Percentiles rank a stretch among this genome's conserved stretches.
phyloP scores from a whole-genome alignment of 2,888 invertebrate genomes.

The Lepidocyrtinus sp. region DNA sequence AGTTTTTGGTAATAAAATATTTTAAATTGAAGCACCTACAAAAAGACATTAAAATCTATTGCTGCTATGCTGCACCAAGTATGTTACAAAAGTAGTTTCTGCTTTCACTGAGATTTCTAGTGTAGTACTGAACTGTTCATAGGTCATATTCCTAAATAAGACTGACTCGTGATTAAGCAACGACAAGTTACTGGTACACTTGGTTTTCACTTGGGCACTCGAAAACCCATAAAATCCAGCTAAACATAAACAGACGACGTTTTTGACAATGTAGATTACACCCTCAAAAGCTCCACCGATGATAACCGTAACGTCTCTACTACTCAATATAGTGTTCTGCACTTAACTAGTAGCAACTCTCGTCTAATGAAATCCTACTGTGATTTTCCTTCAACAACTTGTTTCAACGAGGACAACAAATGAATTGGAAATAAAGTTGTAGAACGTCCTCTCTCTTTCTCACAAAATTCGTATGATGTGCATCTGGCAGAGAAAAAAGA shows the following conservation, averaged over 20 bases:
- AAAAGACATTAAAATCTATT: neutral
- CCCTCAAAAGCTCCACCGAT: too few relatives aligned
- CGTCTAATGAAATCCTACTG: too few relatives aligned
- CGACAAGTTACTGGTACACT: conserved; percentile 25
- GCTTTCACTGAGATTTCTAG: neutral
- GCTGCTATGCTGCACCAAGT: too few relatives aligned
- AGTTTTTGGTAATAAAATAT: neutral
- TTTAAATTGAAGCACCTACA: neutral
- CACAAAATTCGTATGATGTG: conserved; percentile 11
- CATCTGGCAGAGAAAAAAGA: neutral
- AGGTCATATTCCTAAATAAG: conserved; percentile 39
- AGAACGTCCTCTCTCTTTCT: neutral
- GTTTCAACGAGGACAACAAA: neutral
- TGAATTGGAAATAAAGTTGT: neutral
- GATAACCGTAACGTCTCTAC: neutral
- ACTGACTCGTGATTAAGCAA: conserved; percentile 45
- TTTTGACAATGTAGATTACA: neutral
- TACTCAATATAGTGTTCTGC: neutral
- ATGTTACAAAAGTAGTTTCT: too few relatives aligned
- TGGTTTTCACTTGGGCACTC: neutral
- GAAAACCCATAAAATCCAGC: neutral
- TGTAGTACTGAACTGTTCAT: conserved; percentile 2
- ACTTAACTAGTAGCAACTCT: neutral
- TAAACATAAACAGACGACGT: neutral
- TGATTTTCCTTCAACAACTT: neutral